Conservation (phyloP, 1,140 invertebrate species). For the Pogonomyrmex californicus region DNA sequence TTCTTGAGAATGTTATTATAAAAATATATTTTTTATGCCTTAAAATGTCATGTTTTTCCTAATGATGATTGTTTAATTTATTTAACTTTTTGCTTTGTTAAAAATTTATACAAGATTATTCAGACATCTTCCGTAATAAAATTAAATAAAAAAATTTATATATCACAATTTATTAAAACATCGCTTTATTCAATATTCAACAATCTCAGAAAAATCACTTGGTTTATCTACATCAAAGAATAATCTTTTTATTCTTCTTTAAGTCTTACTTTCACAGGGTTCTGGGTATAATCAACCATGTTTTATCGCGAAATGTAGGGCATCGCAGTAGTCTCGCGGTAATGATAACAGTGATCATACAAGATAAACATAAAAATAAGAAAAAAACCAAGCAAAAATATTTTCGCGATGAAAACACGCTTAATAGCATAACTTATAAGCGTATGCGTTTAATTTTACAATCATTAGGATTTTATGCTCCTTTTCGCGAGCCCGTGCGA, state of each 20-base stretch:
- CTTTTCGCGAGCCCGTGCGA: constrained; percentile 29
- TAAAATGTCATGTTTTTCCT: not conserved
- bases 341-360: not conserved
- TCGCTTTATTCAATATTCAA: not conserved
- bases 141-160: constrained; percentile 19
- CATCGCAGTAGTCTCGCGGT: not conserved
- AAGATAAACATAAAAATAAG: not conserved
- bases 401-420: not conserved
- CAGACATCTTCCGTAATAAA: not conserved
- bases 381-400: not conserved
- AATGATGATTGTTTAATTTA: not conserved
- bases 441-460: constrained; percentile 5
- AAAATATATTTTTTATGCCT: not conserved
- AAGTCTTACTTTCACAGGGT: not conserved
- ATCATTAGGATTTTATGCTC: constrained; percentile 20
- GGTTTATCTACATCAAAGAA: not conserved
- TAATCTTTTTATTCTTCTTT: not conserved
- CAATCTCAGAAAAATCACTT: not conserved
- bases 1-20: not conserved
- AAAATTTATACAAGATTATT: not conserved
- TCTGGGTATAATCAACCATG: not conserved
- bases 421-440: not conserved
- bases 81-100: not conserved
- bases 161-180: not conserved
- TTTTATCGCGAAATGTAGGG: not conserved